phyloP scores from a whole-genome alignment of 2,113 vertebrate species.

The Bettongia penicillata region DNA sequence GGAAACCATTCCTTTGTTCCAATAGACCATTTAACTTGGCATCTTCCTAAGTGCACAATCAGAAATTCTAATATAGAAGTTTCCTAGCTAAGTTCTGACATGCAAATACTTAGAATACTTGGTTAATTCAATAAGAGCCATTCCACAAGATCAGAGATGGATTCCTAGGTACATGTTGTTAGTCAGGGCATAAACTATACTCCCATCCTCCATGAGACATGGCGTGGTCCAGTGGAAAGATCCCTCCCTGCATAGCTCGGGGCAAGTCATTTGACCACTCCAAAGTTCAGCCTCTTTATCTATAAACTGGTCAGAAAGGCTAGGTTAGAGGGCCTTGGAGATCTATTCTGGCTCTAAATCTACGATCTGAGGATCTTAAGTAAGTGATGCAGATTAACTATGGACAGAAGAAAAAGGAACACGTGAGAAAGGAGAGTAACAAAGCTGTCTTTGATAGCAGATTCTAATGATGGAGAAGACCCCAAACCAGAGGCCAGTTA shows the following conservation, averaged over 20 bases:
- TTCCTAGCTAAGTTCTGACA: slow-evolving; percentile 27
- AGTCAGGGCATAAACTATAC: background rate
- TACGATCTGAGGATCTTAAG: background rate
- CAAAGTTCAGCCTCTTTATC: background rate
- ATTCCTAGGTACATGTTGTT: background rate
- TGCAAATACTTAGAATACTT: background rate
- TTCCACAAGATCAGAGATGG: background rate
- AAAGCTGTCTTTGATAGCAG: background rate
- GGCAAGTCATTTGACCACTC: no score
- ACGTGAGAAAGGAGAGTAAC: background rate
- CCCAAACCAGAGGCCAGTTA: background rate
- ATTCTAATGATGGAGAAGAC: background rate
- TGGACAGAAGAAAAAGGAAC: background rate
- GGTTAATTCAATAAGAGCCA: background rate
- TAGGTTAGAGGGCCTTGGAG: background rate
- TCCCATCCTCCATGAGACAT: no score
- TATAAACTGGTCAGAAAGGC: background rate
- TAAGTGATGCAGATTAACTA: background rate
- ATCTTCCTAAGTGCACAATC: background rate
- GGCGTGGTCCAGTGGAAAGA: background rate
- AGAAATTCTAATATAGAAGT: slow-evolving; percentile 3
- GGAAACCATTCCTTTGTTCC: slow-evolving; percentile 16
- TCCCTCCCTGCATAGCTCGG: background rate
- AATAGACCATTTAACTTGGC: slow-evolving; percentile 49
- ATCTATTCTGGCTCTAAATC: background rate